Evolutionary conservation across 2,113 vertebrate genomes (phyloP).

Genomic region (Porphyrio hochstetteri): DNA sequence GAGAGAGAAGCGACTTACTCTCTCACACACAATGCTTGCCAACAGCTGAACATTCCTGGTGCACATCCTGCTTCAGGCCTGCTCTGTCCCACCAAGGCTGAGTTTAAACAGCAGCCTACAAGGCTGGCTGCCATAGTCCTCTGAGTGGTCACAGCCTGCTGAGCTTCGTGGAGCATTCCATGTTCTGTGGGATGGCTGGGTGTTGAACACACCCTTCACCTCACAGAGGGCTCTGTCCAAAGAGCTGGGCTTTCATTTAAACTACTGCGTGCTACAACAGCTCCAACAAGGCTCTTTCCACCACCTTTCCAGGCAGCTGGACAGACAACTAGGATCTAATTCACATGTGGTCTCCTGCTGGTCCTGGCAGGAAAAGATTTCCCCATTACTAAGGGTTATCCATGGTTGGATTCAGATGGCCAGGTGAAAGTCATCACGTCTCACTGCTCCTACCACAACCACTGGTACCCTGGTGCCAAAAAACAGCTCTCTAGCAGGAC

Average conservation of each 20-base stretch:
- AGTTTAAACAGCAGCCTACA: not conserved
- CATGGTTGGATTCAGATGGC: not conserved
- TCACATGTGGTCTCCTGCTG: not conserved
- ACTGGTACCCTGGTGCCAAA: not conserved
- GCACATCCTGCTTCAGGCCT: not conserved
- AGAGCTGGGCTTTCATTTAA: not conserved
- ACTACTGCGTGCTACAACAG: not conserved
- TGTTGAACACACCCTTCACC: accelerated
- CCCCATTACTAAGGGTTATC: not conserved
- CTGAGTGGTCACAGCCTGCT: not conserved
- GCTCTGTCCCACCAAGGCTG: not conserved
- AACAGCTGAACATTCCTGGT: not conserved
- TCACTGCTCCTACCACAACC: not conserved
- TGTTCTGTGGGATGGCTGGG: accelerated
- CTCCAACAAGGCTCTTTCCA: not conserved
- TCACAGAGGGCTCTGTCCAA: not conserved
- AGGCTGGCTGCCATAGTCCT: not conserved
- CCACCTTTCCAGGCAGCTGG: not conserved
- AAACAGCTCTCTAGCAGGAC: not conserved
- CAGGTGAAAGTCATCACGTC: not conserved
- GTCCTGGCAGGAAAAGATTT: not conserved
- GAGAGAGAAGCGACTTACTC: not conserved
- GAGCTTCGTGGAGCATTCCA: accelerated
- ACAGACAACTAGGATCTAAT: not conserved
- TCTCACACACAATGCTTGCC: not conserved